Percentiles rank a stretch among this genome's conserved stretches.
These are phyloP conservation scores for Sarcophaga subvicina DNA, from an alignment of 2,888 invertebrate genomes.

Conservation along the genomic window DNA sequence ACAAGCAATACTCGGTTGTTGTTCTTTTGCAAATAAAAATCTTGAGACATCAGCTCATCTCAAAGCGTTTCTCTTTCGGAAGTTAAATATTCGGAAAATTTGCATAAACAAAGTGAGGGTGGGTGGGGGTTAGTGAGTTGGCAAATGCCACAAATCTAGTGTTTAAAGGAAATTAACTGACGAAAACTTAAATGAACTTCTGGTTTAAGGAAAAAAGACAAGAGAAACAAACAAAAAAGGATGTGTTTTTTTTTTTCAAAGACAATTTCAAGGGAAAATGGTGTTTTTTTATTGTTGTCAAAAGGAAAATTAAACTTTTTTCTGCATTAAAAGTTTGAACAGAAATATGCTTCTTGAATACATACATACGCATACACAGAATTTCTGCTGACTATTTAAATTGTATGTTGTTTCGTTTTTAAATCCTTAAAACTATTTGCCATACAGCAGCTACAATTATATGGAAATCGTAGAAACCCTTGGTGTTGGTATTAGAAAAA, in stretches of 20 bases:
- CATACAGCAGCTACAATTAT: too few relatives aligned
- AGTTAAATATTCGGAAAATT: not conserved
- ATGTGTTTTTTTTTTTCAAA: not conserved
- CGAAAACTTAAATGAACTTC: slow-evolving; percentile 36
- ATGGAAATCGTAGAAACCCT: too few relatives aligned
- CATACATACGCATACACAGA: not conserved
- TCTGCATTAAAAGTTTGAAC: not conserved
- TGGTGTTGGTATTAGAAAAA: too few relatives aligned
- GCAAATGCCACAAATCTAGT: not conserved
- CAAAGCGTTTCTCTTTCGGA: not conserved
- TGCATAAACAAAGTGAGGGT: not conserved
- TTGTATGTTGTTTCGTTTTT: not conserved
- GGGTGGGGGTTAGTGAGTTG: not conserved
- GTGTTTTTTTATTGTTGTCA: not conserved
- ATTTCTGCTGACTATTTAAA: not conserved
- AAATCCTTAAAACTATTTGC: too few relatives aligned
- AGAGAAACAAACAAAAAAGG: not conserved
- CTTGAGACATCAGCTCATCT: not conserved
- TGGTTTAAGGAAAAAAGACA: not conserved
- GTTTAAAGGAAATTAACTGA: slow-evolving; percentile 35
- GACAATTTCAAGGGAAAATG: not conserved
- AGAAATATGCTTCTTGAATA: not conserved
- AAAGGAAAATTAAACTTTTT: not conserved
- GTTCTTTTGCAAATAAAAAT: not conserved
- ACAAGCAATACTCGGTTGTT: not conserved